phyloP scores from a whole-genome alignment of 2,113 vertebrate genomes.

The Ornithorhynchus anatinus region DNA sequence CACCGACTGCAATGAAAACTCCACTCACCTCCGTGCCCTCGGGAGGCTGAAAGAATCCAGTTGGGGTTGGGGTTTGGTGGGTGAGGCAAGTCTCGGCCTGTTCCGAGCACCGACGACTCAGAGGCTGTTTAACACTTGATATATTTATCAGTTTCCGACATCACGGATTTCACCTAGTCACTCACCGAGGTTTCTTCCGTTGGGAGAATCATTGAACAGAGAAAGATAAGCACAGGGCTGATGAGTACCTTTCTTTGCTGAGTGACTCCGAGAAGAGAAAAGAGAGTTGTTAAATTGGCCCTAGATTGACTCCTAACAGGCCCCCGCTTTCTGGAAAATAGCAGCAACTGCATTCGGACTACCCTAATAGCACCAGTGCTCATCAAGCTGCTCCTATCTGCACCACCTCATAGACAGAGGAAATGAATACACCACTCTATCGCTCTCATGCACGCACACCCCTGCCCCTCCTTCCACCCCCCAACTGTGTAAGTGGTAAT shows the following conservation, averaged over 20 bases:
- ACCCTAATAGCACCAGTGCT: constrained; percentile 44
- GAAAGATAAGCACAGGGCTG: constrained; percentile 31
- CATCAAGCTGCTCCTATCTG: background rate
- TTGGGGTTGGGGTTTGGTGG: constrained; percentile 34
- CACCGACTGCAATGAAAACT: constrained; percentile 34
- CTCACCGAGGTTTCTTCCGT: constrained; percentile 44
- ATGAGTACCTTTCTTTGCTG: constrained; percentile 12
- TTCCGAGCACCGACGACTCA: constrained; percentile 36
- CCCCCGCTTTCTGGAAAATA: background rate
- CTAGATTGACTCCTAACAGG: background rate
- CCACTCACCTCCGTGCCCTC: background rate
- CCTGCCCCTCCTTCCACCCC: constrained; percentile 33
- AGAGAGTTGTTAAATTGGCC: constrained; percentile 11
- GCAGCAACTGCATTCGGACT: constrained; percentile 1
- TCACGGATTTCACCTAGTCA: constrained; percentile 29
- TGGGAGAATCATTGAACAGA: constrained; percentile 33
- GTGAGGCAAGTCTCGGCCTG: constrained; percentile 36
- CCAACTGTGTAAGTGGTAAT: background rate
- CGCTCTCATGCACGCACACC: constrained; percentile 27
- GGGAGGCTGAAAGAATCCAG: background rate
- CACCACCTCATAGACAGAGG: background rate
- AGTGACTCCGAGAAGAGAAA: constrained; percentile 27
- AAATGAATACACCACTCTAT: constrained; percentile 19
- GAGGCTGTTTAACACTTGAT: constrained; percentile 37
- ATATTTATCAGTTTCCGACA: background rate